Evolutionary conservation across 2,797 vertebrate species (phyloP).

Genomic region (Labroides dimidiatus): DNA sequence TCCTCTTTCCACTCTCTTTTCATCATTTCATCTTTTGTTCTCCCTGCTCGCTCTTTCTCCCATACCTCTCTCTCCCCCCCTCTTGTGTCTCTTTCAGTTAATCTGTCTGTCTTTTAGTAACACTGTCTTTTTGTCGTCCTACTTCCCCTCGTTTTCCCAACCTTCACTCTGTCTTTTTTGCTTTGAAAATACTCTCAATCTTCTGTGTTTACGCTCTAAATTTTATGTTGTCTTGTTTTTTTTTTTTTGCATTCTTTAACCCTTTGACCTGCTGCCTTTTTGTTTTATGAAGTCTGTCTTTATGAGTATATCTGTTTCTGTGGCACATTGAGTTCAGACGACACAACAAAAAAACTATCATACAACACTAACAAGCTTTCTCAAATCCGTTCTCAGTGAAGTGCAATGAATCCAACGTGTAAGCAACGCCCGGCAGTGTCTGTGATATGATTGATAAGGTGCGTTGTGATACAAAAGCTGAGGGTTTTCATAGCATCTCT

Average conservation of each 20-base stretch:
- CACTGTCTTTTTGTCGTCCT: constrained; percentile 57
- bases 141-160: constrained; percentile 57
- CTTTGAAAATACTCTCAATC: constrained; percentile 53
- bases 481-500: constrained; percentile 53
- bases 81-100: constrained; percentile 56
- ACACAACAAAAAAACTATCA: constrained; percentile 31
- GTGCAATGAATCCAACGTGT: constrained; percentile 34
- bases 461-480: constrained; percentile 51
- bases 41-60: constrained; percentile 51
- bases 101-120: constrained; percentile 65
- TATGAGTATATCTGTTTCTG: constrained; percentile 41
- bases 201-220: constrained; percentile 52
- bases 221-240: constrained; percentile 47
- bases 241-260: constrained; percentile 44
- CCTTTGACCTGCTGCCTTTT: constrained; percentile 21
- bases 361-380: not conserved
- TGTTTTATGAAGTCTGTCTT: constrained; percentile 33
- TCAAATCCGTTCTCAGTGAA: constrained; percentile 30
- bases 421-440: constrained; percentile 66
- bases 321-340: constrained; percentile 67
- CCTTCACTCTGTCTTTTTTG: constrained; percentile 35
- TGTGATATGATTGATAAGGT: constrained; percentile 75
- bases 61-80: constrained; percentile 36
- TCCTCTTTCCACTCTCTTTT: constrained; percentile 53
- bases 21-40: constrained; percentile 68